Conservation (phyloP, 2,113 vertebrate species). For the Antechinus stuartii region DNA sequence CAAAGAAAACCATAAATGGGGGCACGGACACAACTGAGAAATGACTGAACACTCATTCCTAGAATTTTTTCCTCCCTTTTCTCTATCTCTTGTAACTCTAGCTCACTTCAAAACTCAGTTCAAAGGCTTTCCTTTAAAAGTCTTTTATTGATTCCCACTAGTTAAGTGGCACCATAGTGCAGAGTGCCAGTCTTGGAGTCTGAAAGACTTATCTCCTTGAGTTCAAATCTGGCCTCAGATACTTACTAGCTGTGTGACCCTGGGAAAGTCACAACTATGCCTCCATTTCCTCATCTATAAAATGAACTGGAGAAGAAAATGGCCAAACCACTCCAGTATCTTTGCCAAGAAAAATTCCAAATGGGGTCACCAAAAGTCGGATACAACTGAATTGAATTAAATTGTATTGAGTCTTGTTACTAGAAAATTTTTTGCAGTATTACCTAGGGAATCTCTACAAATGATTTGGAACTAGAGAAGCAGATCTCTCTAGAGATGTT, state of each 20-base stretch:
- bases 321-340: background rate
- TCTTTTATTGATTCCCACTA: too few species aligned
- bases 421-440: background rate
- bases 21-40: too few species aligned
- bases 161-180: too few species aligned
- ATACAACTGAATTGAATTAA: background rate
- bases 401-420: background rate
- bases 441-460: background rate
- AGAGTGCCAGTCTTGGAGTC: too few species aligned
- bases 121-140: too few species aligned
- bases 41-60: too few species aligned
- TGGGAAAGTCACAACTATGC: background rate
- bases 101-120: too few species aligned
- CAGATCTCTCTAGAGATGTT: background rate
- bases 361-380: background rate
- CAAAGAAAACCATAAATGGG: too few species aligned
- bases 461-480: background rate
- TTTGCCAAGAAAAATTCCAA: background rate
- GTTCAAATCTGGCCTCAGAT: too few species aligned
- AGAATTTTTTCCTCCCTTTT: too few species aligned
- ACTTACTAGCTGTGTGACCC: background rate
- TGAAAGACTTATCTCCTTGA: too few species aligned
- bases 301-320: background rate
- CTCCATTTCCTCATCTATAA: background rate
- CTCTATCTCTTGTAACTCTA: too few species aligned